phyloP scores from a whole-genome alignment of 2,113 vertebrate species.

The Boleophthalmus pectinirostris region DNA sequence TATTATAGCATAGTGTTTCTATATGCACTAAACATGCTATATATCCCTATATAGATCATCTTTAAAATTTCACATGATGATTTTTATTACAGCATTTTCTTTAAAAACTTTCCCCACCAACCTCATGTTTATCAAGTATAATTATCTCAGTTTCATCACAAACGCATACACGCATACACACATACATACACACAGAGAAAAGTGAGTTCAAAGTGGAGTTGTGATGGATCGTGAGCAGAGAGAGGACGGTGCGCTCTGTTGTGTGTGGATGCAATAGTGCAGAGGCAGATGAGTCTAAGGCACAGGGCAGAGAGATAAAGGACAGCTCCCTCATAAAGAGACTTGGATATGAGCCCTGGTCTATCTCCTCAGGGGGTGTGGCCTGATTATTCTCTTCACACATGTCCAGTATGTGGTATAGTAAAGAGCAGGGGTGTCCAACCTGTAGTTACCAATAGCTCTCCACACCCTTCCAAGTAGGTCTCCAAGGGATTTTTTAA shows the following conservation, averaged over 20 bases:
- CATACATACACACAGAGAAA: constrained; percentile 10
- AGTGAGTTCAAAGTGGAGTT: constrained; percentile 64
- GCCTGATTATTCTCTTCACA: constrained; percentile 59
- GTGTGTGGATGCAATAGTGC: constrained; percentile 40
- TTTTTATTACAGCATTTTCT: no score
- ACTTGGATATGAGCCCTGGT: constrained; percentile 70
- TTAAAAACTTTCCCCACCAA: neutral
- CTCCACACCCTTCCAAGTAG: no score
- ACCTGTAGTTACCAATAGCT: no score
- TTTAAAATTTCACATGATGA: neutral
- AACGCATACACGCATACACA: neutral
- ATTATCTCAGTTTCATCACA: constrained; percentile 32
- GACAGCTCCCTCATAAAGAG: constrained; percentile 70
- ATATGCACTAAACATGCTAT: neutral
- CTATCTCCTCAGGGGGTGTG: constrained; percentile 56
- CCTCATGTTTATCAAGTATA: no score
- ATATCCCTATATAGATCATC: neutral
- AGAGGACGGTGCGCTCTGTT: constrained; percentile 52
- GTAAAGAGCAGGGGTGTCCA: no score
- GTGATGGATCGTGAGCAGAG: constrained; percentile 46
- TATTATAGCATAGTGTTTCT: no score
- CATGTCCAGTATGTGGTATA: neutral
- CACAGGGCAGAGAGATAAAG: constrained; percentile 30
- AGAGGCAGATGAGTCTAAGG: constrained; percentile 52
- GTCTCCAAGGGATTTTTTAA: no score